Base-by-base conservation (phyloP, 2,888 invertebrate genomes). In the Epinotia nisella region DNA sequence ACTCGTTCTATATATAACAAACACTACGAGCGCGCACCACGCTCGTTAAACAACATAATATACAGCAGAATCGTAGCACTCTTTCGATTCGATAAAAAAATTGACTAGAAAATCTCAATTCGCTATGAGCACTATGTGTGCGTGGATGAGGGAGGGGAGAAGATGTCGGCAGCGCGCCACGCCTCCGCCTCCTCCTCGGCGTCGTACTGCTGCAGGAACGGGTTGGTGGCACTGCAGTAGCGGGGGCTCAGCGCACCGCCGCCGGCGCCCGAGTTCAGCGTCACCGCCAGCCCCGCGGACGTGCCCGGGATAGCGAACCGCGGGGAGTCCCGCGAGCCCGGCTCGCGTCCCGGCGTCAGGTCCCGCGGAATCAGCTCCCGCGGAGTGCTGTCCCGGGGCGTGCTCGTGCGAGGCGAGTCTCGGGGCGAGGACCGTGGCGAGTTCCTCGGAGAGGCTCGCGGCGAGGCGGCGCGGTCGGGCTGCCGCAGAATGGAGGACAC, bases 271-370 rank as follows among this genome's bases (percentile, higher is more conserved):
- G 89, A 91, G 83, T 94, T 94, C 77, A 95, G 86, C 41, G 95
- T 95, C 71, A 95, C 95, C 64, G 95, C 95, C 74, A 95, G 85
- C 17, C 95, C 95, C 13, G 95, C 95, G 13, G 95, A 95, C 59
- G 94, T 95, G 75, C 94, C 95, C 66, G 95, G 88, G 87, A 95
- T 87, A 81, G 94, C 91, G 75, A 90, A 80, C 58, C 91, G 84
- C 74, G 90, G 85, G 66, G 92, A 85, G 75, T 89, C 84, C 81
- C 79, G 90, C 78, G 82, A 86, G 15, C 81, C 66, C 41, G 66
- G 21, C 55, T 66, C 87, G 79, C 79, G 81, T 77, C 85, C 86
- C 75, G 80, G 87, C 71, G 78, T 84, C 78, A 77, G 80, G 56
- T 82, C 82, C 66, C 90, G 85, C 68, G 90, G 87, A 15, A 82